phyloP scores from a whole-genome alignment of 2,888 invertebrate species.

The Thymelicus sylvestris region DNA sequence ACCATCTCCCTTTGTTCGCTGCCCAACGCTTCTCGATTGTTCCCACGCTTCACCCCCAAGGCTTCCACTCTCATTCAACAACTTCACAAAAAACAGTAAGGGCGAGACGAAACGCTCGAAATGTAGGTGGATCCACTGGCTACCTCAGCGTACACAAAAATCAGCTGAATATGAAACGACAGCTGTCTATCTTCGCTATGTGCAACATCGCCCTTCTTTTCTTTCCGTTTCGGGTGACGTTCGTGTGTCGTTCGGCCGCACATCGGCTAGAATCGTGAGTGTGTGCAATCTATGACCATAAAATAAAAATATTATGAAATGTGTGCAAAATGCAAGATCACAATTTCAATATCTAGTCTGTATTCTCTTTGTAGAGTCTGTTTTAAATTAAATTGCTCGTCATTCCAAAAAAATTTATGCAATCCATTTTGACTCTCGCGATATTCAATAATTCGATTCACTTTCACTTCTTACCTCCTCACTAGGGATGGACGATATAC shows the following conservation, averaged over 20 bases:
- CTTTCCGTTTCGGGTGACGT: conserved; percentile 71
- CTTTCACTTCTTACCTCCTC: too few species aligned
- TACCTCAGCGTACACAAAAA: conserved; percentile 79
- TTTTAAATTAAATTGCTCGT: too few species aligned
- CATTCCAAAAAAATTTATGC: too few species aligned
- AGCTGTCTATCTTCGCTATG: conserved; percentile 77
- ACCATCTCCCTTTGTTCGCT: conserved; percentile 80
- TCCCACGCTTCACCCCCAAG: conserved; percentile 40
- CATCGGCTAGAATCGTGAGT: conserved; percentile 63
- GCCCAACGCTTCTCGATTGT: conserved; percentile 50
- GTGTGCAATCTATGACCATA: conserved; percentile 66
- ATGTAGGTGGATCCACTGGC: conserved; percentile 14
- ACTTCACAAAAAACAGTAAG: conserved; percentile 14
- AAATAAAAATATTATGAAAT: conserved; percentile 55
- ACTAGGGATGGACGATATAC: too few species aligned
- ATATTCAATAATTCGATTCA: too few species aligned
- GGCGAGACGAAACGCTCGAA: background rate
- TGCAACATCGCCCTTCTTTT: conserved; percentile 66
- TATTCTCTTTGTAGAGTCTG: too few species aligned
- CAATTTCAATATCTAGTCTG: background rate
- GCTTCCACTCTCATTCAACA: conserved; percentile 22
- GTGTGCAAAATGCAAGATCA: conserved; percentile 17
- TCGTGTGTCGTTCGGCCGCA: conserved; percentile 66
- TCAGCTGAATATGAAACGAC: conserved; percentile 84
- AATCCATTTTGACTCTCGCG: too few species aligned